Percentiles rank a stretch among this genome's conserved stretches.
These are phyloP conservation scores for Corydoras maculifer DNA, from an alignment of 2,113 vertebrate species.

Conservation along the genomic window DNA sequence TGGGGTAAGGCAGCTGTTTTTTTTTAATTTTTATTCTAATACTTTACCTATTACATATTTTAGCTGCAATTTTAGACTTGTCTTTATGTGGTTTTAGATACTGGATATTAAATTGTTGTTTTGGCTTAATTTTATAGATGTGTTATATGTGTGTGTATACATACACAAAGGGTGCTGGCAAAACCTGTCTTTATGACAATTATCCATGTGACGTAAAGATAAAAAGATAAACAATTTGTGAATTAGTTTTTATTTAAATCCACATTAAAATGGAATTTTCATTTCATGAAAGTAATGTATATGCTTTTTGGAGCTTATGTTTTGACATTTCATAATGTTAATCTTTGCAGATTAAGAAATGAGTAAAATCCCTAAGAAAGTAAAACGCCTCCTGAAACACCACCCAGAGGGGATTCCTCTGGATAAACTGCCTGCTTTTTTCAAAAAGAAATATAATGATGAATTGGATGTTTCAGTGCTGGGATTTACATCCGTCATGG, in stretches of 20 bases:
- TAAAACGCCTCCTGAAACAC: not conserved
- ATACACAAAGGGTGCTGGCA: too few relatives aligned
- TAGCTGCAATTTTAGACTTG: not conserved
- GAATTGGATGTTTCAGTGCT: not conserved
- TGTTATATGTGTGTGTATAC: too few relatives aligned
- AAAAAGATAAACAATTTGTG: too few relatives aligned
- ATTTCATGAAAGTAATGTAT: too few relatives aligned
- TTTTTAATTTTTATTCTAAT: not conserved
- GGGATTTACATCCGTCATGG: conserved; percentile 5
- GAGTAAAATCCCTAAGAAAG: conserved; percentile 9
- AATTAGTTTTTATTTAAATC: too few relatives aligned
- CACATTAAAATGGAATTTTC: too few relatives aligned
- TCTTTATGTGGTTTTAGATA: not conserved
- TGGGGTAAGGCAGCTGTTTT: conserved; percentile 6
- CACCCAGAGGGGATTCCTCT: conserved; percentile 14
- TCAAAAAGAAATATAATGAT: not conserved
- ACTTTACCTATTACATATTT: not conserved
- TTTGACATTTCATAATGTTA: not conserved
- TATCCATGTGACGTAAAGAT: too few relatives aligned
- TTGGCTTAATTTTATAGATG: too few relatives aligned
- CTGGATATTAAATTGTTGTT: too few relatives aligned
- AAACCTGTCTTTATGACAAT: too few relatives aligned
- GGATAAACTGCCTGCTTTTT: not conserved
- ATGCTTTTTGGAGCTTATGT: too few relatives aligned
- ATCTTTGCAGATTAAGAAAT: conserved; percentile 20